Evolutionary conservation across 2,888 invertebrate species (phyloP), one percentile per base, ranked within the genome.

Genomic region (Latheticus oryzae): DNA sequence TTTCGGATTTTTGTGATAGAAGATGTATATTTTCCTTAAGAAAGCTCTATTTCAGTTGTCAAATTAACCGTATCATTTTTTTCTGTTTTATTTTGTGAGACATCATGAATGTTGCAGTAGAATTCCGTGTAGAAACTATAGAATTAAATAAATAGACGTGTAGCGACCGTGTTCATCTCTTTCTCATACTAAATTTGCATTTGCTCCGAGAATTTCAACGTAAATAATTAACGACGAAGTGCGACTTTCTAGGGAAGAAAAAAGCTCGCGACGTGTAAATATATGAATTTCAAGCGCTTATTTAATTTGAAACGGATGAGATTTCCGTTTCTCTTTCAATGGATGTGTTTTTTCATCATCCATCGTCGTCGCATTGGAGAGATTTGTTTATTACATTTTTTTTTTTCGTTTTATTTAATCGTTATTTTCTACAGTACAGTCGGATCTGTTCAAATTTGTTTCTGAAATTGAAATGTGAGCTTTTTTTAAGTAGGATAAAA

Each of bases 371-470:
- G 54, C 54, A 37, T 26, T n/a, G n/a, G 30, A 13, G 54, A 43
- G 48, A 40, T 28, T 32, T 55, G 55, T 55, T 55, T 55, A 48
- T 55, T 54, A n/a, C 55, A 48, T 55, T 55, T 43, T 55, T 47
- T 48, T 55, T 55, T 40, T 48, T 11, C 24, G 37, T 55, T 48
- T 33, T 32, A 13, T 38, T 54, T 54, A 35, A 54, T 54, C 30
- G 38, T 48, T 26, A 37, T 48, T 48, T 48, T 33, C 17, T 23
- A 5, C 26, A n/a, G 24, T 48, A 37, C 37, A 37, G 8, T 38
- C 51, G 37, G 11, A 26, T 37, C 26, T 17, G 28, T 37, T 37
- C 11, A 17, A 11, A 5, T 5, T 13, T 13, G 15, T 24, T 42
- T 42, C n/a, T n/a, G n/a, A n/a, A n/a, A n/a, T n/a, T n/a, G n/a